phyloP scores from a whole-genome alignment of 2,113 vertebrate species.

The Nothobranchius kuhntae region DNA sequence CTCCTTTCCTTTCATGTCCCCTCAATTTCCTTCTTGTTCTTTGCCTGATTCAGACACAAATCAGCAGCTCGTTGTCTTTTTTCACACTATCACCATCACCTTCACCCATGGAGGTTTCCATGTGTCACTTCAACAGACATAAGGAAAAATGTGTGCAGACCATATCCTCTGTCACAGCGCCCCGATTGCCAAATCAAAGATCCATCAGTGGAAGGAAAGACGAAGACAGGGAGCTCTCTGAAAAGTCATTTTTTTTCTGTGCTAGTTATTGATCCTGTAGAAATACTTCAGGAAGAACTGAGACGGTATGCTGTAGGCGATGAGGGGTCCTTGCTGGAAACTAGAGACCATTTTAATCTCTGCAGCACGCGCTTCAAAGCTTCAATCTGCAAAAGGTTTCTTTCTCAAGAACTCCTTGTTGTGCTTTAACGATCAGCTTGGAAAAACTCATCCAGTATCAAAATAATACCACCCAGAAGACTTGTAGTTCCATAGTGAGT shows the following conservation, averaged over 20 bases:
- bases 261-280: slow-evolving; percentile 24
- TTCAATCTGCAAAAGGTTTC: neutral
- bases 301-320: slow-evolving; percentile 17
- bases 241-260: slow-evolving; percentile 7
- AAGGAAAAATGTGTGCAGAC: slow-evolving; percentile 15
- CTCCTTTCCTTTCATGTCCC: neutral
- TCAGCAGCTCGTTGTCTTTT: neutral
- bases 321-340: slow-evolving; percentile 18
- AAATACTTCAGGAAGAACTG: slow-evolving; percentile 13
- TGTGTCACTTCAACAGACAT: slow-evolving; percentile 10
- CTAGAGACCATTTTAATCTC: slow-evolving; percentile 24
- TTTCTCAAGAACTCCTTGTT: neutral
- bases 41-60: neutral
- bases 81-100: neutral
- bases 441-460: neutral
- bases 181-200: slow-evolving; percentile 10
- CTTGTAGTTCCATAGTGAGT: neutral
- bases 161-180: slow-evolving; percentile 24
- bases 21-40: neutral
- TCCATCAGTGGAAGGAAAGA: slow-evolving; percentile 5
- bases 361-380: slow-evolving; percentile 1
- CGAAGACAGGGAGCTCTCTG: slow-evolving; percentile 1
- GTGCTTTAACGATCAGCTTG: slow-evolving; percentile 3
- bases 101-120: slow-evolving; percentile 3
- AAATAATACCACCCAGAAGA: too few species aligned